Evolutionary conservation across 1,140 invertebrate species (phyloP).

Genomic region (Ips typographus): DNA sequence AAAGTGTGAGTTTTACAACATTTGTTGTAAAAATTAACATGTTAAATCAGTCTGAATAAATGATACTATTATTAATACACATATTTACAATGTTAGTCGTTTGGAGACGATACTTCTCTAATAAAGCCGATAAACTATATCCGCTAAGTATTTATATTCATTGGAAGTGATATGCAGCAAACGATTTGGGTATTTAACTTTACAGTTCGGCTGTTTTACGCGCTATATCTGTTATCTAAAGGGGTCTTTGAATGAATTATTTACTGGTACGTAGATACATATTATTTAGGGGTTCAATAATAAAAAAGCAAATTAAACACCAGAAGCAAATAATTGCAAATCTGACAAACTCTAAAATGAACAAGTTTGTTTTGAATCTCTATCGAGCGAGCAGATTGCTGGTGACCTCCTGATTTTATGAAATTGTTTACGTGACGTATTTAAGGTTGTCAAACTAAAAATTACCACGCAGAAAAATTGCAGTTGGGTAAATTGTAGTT

Average conservation of each 20-base stretch:
- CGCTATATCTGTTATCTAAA: not conserved
- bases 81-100: not conserved
- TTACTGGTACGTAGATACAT: not conserved
- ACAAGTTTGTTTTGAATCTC: no score
- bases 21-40: not conserved
- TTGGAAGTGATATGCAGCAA: not conserved
- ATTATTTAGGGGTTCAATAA: no score
- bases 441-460: no score
- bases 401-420: no score
- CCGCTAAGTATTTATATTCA: not conserved
- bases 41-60: not conserved
- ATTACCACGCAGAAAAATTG: no score
- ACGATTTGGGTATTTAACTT: not conserved
- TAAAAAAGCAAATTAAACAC: no score
- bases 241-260: conserved; percentile 1
- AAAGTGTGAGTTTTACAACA: not conserved
- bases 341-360: no score
- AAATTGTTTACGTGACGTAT: no score
- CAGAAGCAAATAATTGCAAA: no score
- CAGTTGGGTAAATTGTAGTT: no score
- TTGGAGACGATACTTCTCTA: not conserved
- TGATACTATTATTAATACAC: not conserved
- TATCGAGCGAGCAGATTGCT: no score
- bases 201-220: not conserved
- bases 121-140: not conserved